These are phyloP conservation scores for Drosophila stalkeri DNA, from an alignment of 2,888 invertebrate genomes.

Conservation along the genomic window DNA sequence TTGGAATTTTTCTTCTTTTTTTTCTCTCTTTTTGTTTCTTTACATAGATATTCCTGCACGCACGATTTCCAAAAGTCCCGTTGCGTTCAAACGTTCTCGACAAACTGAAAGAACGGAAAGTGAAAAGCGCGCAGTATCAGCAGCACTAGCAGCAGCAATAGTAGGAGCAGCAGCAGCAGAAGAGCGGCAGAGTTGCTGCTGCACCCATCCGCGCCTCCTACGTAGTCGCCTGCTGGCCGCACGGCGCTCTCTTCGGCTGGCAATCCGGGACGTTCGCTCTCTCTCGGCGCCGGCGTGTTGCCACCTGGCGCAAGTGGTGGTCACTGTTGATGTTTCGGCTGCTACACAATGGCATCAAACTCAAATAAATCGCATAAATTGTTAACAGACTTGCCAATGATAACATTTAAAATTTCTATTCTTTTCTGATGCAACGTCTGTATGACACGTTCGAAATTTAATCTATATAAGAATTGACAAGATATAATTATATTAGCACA, in stretches of 20 bases:
- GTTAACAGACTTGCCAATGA: background rate
- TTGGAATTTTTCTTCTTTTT: constrained; percentile 29
- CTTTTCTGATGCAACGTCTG: background rate
- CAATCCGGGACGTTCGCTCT: constrained; percentile 63
- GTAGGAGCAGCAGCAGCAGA: constrained; percentile 29
- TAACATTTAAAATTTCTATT: background rate
- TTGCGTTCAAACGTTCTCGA: constrained; percentile 78
- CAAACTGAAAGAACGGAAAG: constrained; percentile 77
- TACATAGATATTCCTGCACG: constrained; percentile 44
- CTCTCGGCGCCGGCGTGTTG: constrained; percentile 65
- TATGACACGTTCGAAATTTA: background rate
- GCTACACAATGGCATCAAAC: constrained; percentile 24
- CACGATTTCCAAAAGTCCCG: constrained; percentile 63
- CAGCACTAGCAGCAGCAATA: constrained; percentile 39
- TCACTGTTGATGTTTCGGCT: constrained; percentile 49
- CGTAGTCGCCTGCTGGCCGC: constrained; percentile 27
- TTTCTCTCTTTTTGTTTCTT: constrained; percentile 15
- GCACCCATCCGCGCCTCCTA: constrained; percentile 45
- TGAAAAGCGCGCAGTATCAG: constrained; percentile 44
- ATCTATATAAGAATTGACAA: background rate
- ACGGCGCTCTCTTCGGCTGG: constrained; percentile 20
- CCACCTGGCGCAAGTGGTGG: constrained; percentile 67
- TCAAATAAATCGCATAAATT: background rate
- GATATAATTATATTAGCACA: background rate
- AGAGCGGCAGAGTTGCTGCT: constrained; percentile 56